Evolutionary conservation across 2,113 vertebrate species (phyloP), one percentile per base, ranked within the genome.

Genomic region (Pelusios castaneus): DNA sequence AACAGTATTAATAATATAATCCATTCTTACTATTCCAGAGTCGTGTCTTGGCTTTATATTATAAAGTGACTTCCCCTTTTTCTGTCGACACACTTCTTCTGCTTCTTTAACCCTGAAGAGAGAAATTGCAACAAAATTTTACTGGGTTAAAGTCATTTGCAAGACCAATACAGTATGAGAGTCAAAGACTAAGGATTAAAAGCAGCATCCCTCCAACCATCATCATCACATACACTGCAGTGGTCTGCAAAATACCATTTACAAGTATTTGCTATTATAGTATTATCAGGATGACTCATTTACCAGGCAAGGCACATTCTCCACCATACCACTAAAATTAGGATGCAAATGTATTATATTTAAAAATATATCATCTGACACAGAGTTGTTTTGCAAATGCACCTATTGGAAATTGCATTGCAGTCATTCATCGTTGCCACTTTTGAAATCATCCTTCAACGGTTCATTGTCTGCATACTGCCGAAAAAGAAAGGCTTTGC

Each of bases 21-120:
- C 84, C 76, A 89, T 95, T 99, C 99, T 98, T 98, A 99, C 99
- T 45, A 99, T 99, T 97, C 99, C 99, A 29, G 99, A 99, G 82
- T 99, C 99, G 21, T 99, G 99, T 98, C 99, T 99, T 88, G 99
- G 99, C 98, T 99, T 99, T 97, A 99, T 98, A 91, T 99, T 99
- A 97, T 99, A 99, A 8, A 99, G 98, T 0, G 99, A 98, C 95
- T 99, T 99, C 90, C 99, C 99, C 96, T 99, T 99, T 89, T 99
- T 99, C 97, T 99, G 99, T 41, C 98, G 98, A 95, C 99, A 99
- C 86, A 98, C 97, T 95, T 99, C 99, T 92, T 99, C 99, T 25
- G 99, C 99, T 95, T 98, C 98, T 98, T 99, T 99, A 87, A 99
- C 98, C 96, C 99, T 99, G 95, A 63, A 89, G 27, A 67, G 41